A percentile compares a stretch with the other conserved stretches of the same genome.
These are phyloP conservation scores for Ctenosaura bakeri DNA, from an alignment of 2,797 vertebrate genomes.

Conservation along the genomic window DNA sequence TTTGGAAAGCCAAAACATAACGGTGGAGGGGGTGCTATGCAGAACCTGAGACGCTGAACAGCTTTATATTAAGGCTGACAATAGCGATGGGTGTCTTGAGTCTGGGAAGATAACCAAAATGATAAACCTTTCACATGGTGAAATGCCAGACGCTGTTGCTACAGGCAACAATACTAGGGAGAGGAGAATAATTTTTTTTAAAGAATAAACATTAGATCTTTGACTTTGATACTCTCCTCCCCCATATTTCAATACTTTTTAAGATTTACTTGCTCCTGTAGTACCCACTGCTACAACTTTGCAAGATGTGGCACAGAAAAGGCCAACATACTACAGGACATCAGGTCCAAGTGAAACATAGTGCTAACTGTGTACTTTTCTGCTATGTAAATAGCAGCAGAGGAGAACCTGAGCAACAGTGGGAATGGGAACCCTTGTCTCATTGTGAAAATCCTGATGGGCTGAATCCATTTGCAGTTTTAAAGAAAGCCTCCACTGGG, in stretches of 20 bases:
- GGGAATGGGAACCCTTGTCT: no score
- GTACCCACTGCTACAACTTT: background rate
- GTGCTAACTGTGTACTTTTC: no score
- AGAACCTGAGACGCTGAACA: conserved; percentile 8
- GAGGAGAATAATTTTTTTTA: background rate
- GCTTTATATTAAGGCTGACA: conserved; percentile 28
- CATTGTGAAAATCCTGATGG: no score
- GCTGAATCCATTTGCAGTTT: no score
- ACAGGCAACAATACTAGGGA: background rate
- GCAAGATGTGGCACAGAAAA: background rate
- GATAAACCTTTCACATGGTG: background rate
- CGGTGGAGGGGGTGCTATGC: background rate
- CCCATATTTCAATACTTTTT: background rate
- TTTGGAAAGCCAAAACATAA: background rate
- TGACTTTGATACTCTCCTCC: background rate
- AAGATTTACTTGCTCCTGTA: background rate
- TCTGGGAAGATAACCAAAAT: conserved; percentile 29
- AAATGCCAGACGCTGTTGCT: background rate
- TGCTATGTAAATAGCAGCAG: no score
- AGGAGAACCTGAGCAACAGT: no score
- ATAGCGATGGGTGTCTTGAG: background rate
- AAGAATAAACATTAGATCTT: background rate
- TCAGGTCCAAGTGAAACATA: no score
- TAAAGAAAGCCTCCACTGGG: no score
- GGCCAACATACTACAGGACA: no score